Evolutionary conservation across 2,888 invertebrate species (phyloP), one percentile per base, ranked within the genome.

Genomic region (Bimastos eiseni): DNA sequence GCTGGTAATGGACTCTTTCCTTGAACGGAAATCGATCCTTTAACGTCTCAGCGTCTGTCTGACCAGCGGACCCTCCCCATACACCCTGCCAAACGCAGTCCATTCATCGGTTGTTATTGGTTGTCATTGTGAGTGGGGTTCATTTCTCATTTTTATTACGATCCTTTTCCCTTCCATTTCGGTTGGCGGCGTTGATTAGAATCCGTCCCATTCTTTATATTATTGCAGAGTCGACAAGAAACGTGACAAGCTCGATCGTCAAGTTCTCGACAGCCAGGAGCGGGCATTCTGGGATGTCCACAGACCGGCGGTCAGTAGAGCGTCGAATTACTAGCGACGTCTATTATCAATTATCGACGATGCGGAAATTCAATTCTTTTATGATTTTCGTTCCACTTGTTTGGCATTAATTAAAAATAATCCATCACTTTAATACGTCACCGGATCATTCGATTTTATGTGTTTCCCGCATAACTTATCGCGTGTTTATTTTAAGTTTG

Each of bases 241-340:
- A 94, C 96, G 99, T 44, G 99, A 99, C 95, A 99, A 99, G 94
- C 95, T 99, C 93, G 99, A 99, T 95, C 96, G 99, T 88, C 99
- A 99, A 95, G 98, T 99, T 24, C 95, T 99, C 91, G 99, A 99
- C 95, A 99, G 98, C 93, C 99, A 99, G 95, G 99, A 99, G 95
- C 96, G 99, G 93, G 99, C 99, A 1, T 99, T 99, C 95, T 99
- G 99, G 99, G 99, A 99, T 95, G 98, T 99, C 0, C 99, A 99
- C 95, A 96, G 99, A 94, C 99, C 99, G 21, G 98, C 99, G 97
- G 98, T 98, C 95, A 96, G 96, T 94, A 38, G 37, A 36, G n/a
- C 41, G n/a, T 86, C 8, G 24, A 70, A 70, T 70, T 86, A 36
- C 34, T 36, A 86, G 37, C 37, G 86, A 17, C 34, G 36, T 86